phyloP scores from a whole-genome alignment of 2,888 invertebrate species.

The Calameuta filiformis region DNA sequence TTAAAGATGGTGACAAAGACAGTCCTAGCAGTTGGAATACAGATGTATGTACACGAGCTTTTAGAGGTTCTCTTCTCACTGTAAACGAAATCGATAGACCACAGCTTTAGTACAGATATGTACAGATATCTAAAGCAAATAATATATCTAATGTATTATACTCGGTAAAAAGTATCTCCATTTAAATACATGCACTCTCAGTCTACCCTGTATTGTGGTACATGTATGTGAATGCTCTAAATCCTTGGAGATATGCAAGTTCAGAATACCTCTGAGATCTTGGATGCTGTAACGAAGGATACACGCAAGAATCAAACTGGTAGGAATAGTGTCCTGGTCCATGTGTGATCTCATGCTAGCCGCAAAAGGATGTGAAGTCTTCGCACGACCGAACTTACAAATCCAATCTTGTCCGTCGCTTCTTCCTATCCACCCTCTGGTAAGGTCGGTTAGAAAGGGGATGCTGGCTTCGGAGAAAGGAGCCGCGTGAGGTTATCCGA shows the following conservation, averaged over 20 bases:
- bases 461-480: background rate
- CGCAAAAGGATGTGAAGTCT: conserved; percentile 19
- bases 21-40: background rate
- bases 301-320: background rate
- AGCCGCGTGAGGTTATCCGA: background rate
- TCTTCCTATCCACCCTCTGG: background rate
- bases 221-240: background rate
- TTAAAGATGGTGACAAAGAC: background rate
- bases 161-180: conserved; percentile 39
- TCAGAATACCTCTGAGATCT: background rate
- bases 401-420: conserved; percentile 42
- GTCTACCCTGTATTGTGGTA: background rate
- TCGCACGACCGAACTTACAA: conserved; percentile 44
- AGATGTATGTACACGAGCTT: background rate
- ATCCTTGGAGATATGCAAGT: background rate
- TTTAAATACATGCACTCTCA: conserved; percentile 33
- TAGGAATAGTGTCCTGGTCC: background rate
- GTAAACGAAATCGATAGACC: background rate
- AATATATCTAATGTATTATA: background rate
- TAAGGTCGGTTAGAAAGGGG: background rate
- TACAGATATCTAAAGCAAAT: background rate
- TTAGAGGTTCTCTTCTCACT: background rate
- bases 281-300: background rate
- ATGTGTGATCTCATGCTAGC: conserved; percentile 14
- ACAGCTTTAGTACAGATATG: background rate